A percentile compares a stretch with the other conserved stretches of the same genome.
Conservation (phyloP, 2,888 invertebrate species). For the Drosophila koepferae region DNA sequence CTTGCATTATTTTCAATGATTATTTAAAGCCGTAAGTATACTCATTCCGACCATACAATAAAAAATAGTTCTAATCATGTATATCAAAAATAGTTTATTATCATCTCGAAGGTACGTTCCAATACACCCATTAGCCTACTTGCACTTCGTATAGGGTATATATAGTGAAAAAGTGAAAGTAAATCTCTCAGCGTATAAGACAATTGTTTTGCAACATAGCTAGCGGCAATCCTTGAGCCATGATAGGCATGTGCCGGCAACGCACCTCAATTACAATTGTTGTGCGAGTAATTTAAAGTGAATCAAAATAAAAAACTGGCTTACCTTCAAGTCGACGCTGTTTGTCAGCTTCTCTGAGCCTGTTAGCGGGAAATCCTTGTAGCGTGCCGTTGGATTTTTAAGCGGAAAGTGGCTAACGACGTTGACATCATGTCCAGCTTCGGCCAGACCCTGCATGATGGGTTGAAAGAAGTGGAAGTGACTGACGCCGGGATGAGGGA, state of each 20-base stretch:
- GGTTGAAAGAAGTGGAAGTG: slow-evolving; percentile 86
- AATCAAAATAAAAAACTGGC: slow-evolving; percentile 13
- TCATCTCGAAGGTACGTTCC: too few species aligned
- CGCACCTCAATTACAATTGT: not conserved
- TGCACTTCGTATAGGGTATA: not conserved
- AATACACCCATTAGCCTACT: not conserved
- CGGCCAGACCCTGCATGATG: slow-evolving; percentile 85
- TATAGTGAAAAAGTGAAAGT: slow-evolving; percentile 14
- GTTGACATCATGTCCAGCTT: slow-evolving; percentile 86
- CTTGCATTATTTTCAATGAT: too few species aligned
- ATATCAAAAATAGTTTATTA: too few species aligned
- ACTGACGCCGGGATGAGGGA: slow-evolving; percentile 85
- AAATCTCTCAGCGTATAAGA: not conserved
- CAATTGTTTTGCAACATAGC: slow-evolving; percentile 11
- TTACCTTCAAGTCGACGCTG: slow-evolving; percentile 82
- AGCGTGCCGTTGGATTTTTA: slow-evolving; percentile 82
- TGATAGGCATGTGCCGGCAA: slow-evolving; percentile 5
- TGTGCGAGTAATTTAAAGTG: not conserved
- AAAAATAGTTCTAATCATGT: too few species aligned
- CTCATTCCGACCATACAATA: too few species aligned
- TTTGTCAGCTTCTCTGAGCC: slow-evolving; percentile 74
- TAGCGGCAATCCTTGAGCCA: slow-evolving; percentile 20
- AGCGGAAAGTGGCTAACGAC: slow-evolving; percentile 86
- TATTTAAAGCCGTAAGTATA: too few species aligned
- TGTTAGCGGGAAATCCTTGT: slow-evolving; percentile 82